Evolutionary conservation across 2,797 vertebrate species (phyloP), one percentile per base, ranked within the genome.

Genomic region (Onychomys torridus): DNA sequence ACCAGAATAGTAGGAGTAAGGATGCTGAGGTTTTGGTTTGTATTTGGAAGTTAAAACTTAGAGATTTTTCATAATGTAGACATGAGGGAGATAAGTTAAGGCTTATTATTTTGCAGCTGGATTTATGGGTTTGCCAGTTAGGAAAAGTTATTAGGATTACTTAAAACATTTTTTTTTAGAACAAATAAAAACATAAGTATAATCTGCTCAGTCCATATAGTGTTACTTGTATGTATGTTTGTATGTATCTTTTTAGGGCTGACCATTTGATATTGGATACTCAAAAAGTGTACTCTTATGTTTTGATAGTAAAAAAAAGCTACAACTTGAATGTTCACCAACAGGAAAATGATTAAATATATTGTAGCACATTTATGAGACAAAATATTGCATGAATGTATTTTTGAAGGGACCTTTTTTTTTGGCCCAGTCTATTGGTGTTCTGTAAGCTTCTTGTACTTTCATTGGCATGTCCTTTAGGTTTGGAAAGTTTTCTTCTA

Each of bases 1-100:
- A 84, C 49, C 5, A 73, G 83, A 19, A 10, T 73, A 29, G 25
- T 76, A 6, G 21, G 37, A 57, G 40, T 88, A 67, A 81, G 32
- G 69, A 34, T 65, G 52, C 8, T 46, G 34, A 92, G 43, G 77
- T 73, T 96, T 29, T 90, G 46, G 37, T 63, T 91, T 88, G 71
- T 43, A 37, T 87, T 96, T 78, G 67, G 76, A 93, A 84, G 40
- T 34, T 92, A 59, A 69, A 91, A 34, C 2, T 83, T 83, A 65
- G 0, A n/a, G 32, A 75, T 77, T 91, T 95, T 83, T 32, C 63
- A 55, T 77, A 27, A 61, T 83, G 23, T 93, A 63, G 93, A 87
- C 67, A 2, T 83, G 34, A 73, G 27, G 75, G 71, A 69, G 8
- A 37, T 91, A 69, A 93, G 55, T 95, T 95, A 93, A 96, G 69